Base-by-base conservation (phyloP, 2,113 vertebrate species). In the Stigmatopora nigra region DNA sequence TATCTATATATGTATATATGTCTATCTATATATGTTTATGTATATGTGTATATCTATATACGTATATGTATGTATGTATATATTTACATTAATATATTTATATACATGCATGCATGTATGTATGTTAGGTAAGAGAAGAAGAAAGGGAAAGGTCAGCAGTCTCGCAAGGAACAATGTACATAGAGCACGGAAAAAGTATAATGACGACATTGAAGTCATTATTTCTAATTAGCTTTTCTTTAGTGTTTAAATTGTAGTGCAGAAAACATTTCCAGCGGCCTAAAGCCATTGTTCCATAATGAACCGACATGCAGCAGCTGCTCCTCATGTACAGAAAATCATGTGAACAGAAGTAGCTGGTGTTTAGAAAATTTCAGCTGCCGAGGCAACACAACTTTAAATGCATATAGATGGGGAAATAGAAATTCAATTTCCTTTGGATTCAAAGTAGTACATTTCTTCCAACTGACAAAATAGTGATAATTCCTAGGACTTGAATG, bases 221-320 rank as follows among this genome's bases (percentile, higher is more conserved):
- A 46, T 67, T 59, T 63, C 59, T 31, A 62, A 56, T 56, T 31
- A 56, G 5, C 38, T 56, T 61, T 49, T 52, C 64, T 78, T 66
- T 13, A 55, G 63, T 17, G 20, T 41, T 2, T 57, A n/a, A 74
- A 55, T 4, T 41, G 46, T 38, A 62, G 15, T 45, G 19, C 20
- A 51, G 46, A 63, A 65, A 70, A 44, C n/a, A 58, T 58, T 68
- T 65, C 44, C 49, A 63, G 15, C 13, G 5, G 68, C 65, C 17
- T 51, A 49, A 3, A 72, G 36, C 15, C 0, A 72, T 68, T 59
- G 35, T 59, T 59, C 57, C 41, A 8, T 61, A 65, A 3, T 17
- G 35, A 71, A 25, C 22, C 49, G 35, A n/a, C 20, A 68, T 65
- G 25, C 53, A 1, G 41, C 22, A 62, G 58, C 38, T 20, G 58